Evolutionary conservation across 2,113 vertebrate species (phyloP), one percentile per base, ranked within the genome.

Genomic region (Eupsittula cactorum): DNA sequence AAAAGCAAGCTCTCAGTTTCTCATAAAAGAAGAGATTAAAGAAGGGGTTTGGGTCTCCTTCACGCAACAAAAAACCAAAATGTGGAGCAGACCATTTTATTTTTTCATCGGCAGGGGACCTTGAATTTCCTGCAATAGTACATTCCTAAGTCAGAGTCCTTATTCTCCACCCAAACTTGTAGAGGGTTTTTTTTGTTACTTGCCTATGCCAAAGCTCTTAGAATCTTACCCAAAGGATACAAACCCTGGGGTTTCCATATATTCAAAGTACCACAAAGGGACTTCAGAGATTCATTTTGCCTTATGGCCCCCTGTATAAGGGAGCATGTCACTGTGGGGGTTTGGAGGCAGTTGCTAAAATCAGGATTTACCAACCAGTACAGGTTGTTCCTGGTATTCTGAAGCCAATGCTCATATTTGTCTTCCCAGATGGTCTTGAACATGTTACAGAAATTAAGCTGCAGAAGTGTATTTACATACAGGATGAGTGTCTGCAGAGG

Each of bases 401-500:
- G 65, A 47, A 41, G 29, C 46, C 63, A 15, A 33, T 55, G 29
- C 65, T 94, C n/a, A 0, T 27, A 86, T 73, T 82, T 91, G 17
- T 67, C 39, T 39, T 35, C 85, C n/a, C 83, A 99, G 99, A 99
- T n/a, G 98, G 98, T 50, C 97, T 99, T 46, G 93, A 99, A 63
- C 94, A 99, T 7, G 86, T 99, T 33, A 98, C 98, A n/a, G 99
- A 99, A 94, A 98, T 99, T 75, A 99, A 94, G 86, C 92, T 99
- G 25, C 98, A 97, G 88, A 99, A 98, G 95, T 99, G 99, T 89
- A 98, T 99, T 59, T 99, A 99, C 96, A 98, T 99, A 1, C 98
- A 99, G 88, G 99, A 99, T 17, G 6, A 85, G 19, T 99, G 99
- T 84, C 97, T 99, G 97, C 97, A 99, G 98, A 98, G 97, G 86